Evolutionary conservation across 2,797 vertebrate genomes (phyloP), one percentile per base, ranked within the genome.

Genomic region (Gambusia yucatana): DNA sequence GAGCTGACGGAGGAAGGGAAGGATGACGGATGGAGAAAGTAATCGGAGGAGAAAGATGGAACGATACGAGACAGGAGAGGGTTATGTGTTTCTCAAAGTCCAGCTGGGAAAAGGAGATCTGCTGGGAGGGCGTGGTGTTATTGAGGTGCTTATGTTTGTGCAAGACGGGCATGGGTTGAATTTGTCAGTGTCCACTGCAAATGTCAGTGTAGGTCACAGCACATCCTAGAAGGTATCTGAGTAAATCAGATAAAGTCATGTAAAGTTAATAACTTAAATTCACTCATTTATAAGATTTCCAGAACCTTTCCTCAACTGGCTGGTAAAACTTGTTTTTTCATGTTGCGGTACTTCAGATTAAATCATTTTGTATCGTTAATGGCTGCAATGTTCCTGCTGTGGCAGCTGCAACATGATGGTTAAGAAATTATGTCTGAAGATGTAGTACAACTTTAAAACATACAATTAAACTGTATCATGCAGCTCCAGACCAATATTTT

Each of bases 1-100:
- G 77, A 82, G 11, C 79, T 85, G 90, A 79, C 79, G 72, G 77
- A 81, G 79, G 80, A 81, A 73, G 72, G 77, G 72, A 74, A 76
- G 74, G 74, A 50, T 92, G 91, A 93, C 88, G 82, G 85, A 92
- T 92, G 82, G 78, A 83, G 69, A 3, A 1, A 78, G 6, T 79
- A 74, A 72, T 36, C 20, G 10, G 59, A 77, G 75, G 76, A 57
- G 77, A 50, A 77, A 77, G 80, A 87, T 77, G 61, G 80, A 20
- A 80, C 48, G 74, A 87, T 74, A 77, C 71, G 17, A 50, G 10
- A 20, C 1, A 0, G 73, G 39, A 74, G 47, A 75, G 74, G 86
- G 82, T 86, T 36, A 59, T 70, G 28, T 59, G 39, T 73, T 76
- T 72, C 75, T 63, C 55, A 63, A 82, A 80, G 70, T 67, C 47